Base-by-base conservation (phyloP, 2,113 vertebrate species). In the Oryctolagus cuniculus region DNA sequence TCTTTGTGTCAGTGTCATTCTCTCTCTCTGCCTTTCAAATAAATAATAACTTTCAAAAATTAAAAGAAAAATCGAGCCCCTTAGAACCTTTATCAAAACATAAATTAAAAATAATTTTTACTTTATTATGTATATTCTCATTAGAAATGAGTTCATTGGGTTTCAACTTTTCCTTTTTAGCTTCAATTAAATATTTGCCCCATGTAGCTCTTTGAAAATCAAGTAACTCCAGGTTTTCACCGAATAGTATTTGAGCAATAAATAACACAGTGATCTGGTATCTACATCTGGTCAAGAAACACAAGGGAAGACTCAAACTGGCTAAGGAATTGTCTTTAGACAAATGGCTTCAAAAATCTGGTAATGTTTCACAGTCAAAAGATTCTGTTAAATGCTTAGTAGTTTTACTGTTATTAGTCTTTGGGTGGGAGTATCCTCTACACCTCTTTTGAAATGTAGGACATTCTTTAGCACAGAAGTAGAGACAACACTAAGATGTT, bases 151-250 rank as follows among this genome's bases (percentile, higher is more conserved):
- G 53, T 93, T 36, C 38, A 36, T 6, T 82, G 53, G 36, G 29
- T 80, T 96, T 95, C 38, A 81, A 51, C n/a, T 79, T 93, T 95
- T 72, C 19, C 44, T 93, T 83, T 92, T 94, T 73, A 86, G 74
- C 25, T 94, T 94, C 91, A 81, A 90, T 86, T 86, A 97, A 95
- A 94, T 89, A 95, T 92, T 61, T 91, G 73, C 29, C 89, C 16
- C 66, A 93, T 73, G 67, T 55, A 90, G 44, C 12, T 90, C 51
- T 90, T 74, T 82, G 80, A 93, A 97, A 90, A 95, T 87, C 61
- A 89, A 90, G 63, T 90, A 91, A 69, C 27, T 85, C n/a, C 93
- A 75, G 64, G 12, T 6, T 80, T 96, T 90, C 91, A 92, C 3
- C 81, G 51, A 95, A 80, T 11, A 87, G 63, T 31, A 91, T 55